Conservation (phyloP, 2,113 vertebrate genomes). For the Gambusia affinis region DNA sequence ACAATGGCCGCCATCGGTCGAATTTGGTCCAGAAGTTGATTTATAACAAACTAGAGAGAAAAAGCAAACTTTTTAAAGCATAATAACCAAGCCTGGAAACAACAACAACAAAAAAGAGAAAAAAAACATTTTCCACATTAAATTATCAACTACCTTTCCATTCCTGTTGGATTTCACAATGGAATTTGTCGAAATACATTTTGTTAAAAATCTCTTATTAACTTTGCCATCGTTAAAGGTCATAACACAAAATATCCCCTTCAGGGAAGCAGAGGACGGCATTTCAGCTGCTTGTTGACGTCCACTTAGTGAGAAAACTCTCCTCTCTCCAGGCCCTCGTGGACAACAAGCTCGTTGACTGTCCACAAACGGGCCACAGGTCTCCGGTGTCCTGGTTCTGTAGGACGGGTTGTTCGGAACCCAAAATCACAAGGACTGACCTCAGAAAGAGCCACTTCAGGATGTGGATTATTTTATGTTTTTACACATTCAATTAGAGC, state of each 20-base stretch:
- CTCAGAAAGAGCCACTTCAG: slow-evolving; percentile 50
- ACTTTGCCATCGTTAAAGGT: slow-evolving; percentile 13
- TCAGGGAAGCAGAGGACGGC: not conserved
- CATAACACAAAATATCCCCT: slow-evolving; percentile 7
- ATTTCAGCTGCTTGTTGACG: slow-evolving; percentile 25
- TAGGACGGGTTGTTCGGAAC: slow-evolving; percentile 26
- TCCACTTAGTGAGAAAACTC: slow-evolving; percentile 41
- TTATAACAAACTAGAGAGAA: no score
- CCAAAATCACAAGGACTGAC: slow-evolving; percentile 1
- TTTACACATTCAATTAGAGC: slow-evolving; percentile 22
- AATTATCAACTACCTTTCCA: not conserved
- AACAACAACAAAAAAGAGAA: no score
- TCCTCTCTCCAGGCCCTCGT: slow-evolving; percentile 34
- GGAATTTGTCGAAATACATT: not conserved
- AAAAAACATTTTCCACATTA: no score
- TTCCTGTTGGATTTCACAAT: not conserved
- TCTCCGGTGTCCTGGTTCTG: slow-evolving; percentile 22
- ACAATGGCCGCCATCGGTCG: no score
- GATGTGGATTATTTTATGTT: slow-evolving; percentile 21
- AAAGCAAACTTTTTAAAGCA: no score
- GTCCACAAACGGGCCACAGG: slow-evolving; percentile 44
- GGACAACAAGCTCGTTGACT: slow-evolving; percentile 53
- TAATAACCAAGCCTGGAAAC: no score
- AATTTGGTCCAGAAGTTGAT: no score
- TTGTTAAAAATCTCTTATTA: slow-evolving; percentile 14